phyloP scores from a whole-genome alignment of 2,113 vertebrate species.

The Sclerurus mexicanus region DNA sequence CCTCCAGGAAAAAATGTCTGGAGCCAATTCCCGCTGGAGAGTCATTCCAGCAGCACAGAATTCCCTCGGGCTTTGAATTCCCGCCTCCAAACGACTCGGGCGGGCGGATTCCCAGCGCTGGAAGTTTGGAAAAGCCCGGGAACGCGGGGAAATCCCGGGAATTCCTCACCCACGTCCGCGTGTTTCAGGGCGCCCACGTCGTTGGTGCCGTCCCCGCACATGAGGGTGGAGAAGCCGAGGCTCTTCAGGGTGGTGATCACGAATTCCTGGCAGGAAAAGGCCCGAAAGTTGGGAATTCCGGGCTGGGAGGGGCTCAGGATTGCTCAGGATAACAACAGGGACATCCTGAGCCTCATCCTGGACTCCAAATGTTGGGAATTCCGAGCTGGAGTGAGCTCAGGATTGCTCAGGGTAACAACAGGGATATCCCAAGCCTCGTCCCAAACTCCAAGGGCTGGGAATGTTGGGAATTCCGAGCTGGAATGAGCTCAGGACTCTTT shows the following conservation, averaged over 20 bases:
- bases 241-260: conserved; percentile 95
- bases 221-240: conserved; percentile 89
- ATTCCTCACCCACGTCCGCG: conserved; percentile 85
- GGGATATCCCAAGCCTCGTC: too few relatives aligned
- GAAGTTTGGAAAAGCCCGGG: neutral
- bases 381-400: accelerated
- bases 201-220: conserved; percentile 97
- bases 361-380: neutral
- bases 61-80: too few relatives aligned
- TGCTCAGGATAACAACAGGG: neutral
- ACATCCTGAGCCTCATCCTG: neutral
- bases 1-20: too few relatives aligned
- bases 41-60: neutral
- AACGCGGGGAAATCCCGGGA: neutral
- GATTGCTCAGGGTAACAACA: too few relatives aligned
- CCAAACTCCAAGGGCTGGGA: too few relatives aligned
- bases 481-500: neutral
- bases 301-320: neutral
- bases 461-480: neutral
- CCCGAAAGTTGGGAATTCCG: neutral
- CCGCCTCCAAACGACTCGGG: too few relatives aligned
- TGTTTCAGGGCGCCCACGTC: conserved; percentile 96
- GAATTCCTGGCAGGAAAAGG: conserved; percentile 80
- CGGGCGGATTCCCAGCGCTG: neutral
- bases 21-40: neutral